Percentiles rank a stretch among this genome's conserved stretches.
Evolutionary conservation across 2,113 vertebrate genomes (phyloP).

Genomic region (Atlantisia rogersi): DNA sequence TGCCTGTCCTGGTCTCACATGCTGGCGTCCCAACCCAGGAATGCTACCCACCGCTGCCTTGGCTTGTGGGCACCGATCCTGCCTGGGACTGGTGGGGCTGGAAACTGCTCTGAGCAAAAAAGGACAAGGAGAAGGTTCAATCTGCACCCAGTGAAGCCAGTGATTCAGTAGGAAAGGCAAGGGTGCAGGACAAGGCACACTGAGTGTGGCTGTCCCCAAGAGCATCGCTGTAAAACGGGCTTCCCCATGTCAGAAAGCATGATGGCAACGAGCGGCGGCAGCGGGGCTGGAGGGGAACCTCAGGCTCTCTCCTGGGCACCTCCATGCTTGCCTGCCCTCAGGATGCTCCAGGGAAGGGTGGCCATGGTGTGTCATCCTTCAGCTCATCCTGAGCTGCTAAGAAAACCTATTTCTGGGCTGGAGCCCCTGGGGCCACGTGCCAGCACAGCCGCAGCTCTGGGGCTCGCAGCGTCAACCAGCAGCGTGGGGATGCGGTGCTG

Average conservation of each 20-base stretch:
- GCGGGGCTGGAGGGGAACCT: background rate
- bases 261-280: accelerated
- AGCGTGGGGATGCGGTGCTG: too few relatives aligned
- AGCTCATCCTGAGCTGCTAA: accelerated
- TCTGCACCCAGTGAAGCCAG: background rate
- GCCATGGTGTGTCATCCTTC: accelerated
- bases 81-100: background rate
- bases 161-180: background rate
- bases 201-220: background rate
- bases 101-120: background rate
- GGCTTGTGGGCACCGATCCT: accelerated
- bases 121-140: background rate
- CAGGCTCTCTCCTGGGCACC: background rate
- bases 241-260: background rate
- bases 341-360: background rate
- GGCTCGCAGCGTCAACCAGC: accelerated
- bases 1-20: background rate
- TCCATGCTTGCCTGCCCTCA: accelerated
- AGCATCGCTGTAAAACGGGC: background rate
- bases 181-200: background rate
- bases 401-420: background rate
- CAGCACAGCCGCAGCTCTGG: accelerated
- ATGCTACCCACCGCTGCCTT: background rate
- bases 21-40: background rate
- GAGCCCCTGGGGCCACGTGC: background rate